phyloP scores from a whole-genome alignment of 2,888 invertebrate genomes.

The Temnothorax rugatulus region DNA sequence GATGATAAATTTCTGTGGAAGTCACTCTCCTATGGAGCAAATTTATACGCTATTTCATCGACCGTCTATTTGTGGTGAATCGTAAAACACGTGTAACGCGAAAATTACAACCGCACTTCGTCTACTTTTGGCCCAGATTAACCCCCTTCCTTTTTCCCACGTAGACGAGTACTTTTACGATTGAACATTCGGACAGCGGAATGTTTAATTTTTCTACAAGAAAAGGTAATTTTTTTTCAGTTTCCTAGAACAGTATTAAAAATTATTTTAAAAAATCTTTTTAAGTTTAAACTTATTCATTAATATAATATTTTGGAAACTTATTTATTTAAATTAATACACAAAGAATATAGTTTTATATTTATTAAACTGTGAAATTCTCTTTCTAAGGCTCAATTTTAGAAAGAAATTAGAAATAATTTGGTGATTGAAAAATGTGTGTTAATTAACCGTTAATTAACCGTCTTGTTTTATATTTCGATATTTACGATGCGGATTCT shows the following conservation, averaged over 20 bases:
- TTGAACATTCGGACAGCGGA: background rate
- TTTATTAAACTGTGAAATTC: background rate
- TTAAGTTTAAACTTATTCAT: background rate
- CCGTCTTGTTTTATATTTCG: background rate
- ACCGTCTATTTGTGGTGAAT: slow-evolving; percentile 16
- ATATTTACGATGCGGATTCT: background rate
- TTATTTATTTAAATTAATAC: background rate
- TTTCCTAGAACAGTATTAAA: background rate
- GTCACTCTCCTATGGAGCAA: slow-evolving; percentile 17
- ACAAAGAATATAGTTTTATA: background rate
- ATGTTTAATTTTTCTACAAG: background rate
- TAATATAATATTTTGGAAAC: background rate
- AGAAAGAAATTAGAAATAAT: background rate
- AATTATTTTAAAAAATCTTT: background rate
- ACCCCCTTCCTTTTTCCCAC: background rate
- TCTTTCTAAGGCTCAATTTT: background rate
- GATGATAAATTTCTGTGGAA: slow-evolving; percentile 23
- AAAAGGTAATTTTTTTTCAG: background rate
- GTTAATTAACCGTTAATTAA: background rate
- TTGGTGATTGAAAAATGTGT: background rate
- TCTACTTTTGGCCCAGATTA: background rate
- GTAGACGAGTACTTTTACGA: too few relatives aligned
- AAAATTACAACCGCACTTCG: slow-evolving; percentile 6
- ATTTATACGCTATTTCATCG: slow-evolving; percentile 17
- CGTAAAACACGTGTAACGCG: background rate